phyloP scores from a whole-genome alignment of 1,140 invertebrate species.

The Zaprionus camerounensis region DNA sequence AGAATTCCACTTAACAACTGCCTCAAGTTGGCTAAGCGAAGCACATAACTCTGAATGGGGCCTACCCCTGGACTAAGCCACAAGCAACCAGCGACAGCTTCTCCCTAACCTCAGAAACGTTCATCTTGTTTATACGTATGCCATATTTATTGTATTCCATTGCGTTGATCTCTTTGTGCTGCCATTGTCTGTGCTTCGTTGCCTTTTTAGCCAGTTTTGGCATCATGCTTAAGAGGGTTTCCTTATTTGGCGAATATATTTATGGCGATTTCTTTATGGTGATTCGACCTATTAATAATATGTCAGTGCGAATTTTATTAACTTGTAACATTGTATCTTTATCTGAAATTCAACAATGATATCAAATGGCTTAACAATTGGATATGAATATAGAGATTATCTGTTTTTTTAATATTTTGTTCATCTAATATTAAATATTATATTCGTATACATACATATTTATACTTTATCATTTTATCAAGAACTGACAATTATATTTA shows the following conservation, averaged over 20 bases:
- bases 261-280: neutral
- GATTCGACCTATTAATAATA: constrained; percentile 1
- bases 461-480: neutral
- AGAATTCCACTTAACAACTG: constrained; percentile 65
- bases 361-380: neutral
- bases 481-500: no score
- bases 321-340: neutral
- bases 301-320: neutral
- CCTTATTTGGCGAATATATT: neutral
- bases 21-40: constrained; percentile 55
- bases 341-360: neutral
- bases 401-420: no score
- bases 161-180: constrained; percentile 13
- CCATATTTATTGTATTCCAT: constrained; percentile 41
- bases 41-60: constrained; percentile 28
- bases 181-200: neutral
- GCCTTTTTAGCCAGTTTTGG: neutral
- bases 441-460: no score
- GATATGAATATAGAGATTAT: neutral
- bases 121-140: constrained; percentile 18
- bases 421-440: no score
- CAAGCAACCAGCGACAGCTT: neutral
- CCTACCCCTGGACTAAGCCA: neutral
- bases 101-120: neutral
- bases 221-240: neutral